Conservation (phyloP, 2,113 vertebrate genomes). For the Campylorhamphus procurvoides region DNA sequence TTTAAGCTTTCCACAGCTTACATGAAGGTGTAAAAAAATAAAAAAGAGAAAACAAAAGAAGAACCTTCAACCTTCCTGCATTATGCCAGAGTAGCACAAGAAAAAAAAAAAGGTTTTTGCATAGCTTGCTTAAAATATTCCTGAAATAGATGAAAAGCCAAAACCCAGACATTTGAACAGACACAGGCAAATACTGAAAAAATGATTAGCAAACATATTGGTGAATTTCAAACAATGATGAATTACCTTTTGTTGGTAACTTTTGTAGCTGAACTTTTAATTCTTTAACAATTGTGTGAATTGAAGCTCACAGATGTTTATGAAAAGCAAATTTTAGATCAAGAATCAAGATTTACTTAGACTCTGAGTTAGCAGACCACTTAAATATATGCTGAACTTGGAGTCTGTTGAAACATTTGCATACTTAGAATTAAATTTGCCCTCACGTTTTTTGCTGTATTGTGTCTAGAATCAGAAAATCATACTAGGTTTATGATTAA, state of each 20-base stretch:
- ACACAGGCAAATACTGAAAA: constrained; percentile 45
- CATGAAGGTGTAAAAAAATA: not conserved
- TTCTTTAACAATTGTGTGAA: constrained; percentile 3
- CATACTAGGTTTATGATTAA: not conserved
- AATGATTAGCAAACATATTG: constrained; percentile 53
- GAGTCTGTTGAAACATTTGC: constrained; percentile 42
- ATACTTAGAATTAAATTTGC: constrained; percentile 13
- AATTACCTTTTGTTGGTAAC: constrained; percentile 44
- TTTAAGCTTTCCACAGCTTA: constrained; percentile 2
- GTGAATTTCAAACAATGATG: constrained; percentile 29
- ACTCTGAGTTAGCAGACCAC: not conserved
- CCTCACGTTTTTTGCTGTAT: not conserved
- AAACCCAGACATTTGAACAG: constrained; percentile 56
- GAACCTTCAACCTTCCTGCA: not conserved
- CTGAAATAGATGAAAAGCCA: constrained; percentile 52
- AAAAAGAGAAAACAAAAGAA: not conserved
- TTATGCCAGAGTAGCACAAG: not conserved
- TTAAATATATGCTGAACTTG: constrained; percentile 36
- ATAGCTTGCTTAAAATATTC: constrained; percentile 53
- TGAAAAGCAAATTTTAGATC: constrained; percentile 58
- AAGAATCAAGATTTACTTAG: constrained; percentile 38
- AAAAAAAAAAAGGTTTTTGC: constrained; percentile 42
- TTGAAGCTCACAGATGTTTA: constrained; percentile 39
- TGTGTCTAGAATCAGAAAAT: not conserved
- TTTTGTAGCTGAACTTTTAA: constrained; percentile 46